A percentile compares a stretch with the other conserved stretches of the same genome.
phyloP scores from a whole-genome alignment of 2,797 vertebrate species.

The Triplophysa yarkandensis region DNA sequence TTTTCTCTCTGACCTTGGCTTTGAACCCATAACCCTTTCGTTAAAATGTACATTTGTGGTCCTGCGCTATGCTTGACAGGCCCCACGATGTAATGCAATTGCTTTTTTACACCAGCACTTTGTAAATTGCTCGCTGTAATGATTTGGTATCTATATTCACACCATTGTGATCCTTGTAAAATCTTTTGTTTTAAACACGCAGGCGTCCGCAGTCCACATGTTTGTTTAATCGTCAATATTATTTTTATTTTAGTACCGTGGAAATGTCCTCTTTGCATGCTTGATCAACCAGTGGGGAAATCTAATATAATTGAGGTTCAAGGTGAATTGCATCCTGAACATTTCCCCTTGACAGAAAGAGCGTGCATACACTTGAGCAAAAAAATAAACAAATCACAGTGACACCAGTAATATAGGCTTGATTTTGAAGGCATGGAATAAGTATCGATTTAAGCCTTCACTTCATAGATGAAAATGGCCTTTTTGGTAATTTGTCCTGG shows the following conservation, averaged over 20 bases:
- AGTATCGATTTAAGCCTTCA: slow-evolving; percentile 83
- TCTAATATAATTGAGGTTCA: slow-evolving; percentile 89
- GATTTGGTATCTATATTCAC: slow-evolving; percentile 77
- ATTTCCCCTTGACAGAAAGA: slow-evolving; percentile 62
- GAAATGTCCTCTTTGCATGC: slow-evolving; percentile 94
- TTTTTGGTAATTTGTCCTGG: slow-evolving; percentile 92
- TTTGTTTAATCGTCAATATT: slow-evolving; percentile 85
- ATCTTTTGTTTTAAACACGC: slow-evolving; percentile 69
- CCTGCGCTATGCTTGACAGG: slow-evolving; percentile 69
- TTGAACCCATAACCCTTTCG: slow-evolving; percentile 71
- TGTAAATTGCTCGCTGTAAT: slow-evolving; percentile 76
- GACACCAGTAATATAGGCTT: slow-evolving; percentile 83
- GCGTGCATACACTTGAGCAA: slow-evolving; percentile 71
- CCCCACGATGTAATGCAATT: slow-evolving; percentile 75
- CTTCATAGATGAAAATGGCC: slow-evolving; percentile 85
- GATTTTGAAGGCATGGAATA: slow-evolving; percentile 86
- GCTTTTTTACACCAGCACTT: slow-evolving; percentile 72
- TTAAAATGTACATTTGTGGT: slow-evolving; percentile 73
- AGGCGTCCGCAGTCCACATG: slow-evolving; percentile 73
- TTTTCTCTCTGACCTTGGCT: slow-evolving; percentile 74
- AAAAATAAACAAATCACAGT: slow-evolving; percentile 83
- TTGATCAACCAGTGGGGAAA: slow-evolving; percentile 98
- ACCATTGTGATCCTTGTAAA: slow-evolving; percentile 71
- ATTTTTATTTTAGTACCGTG: slow-evolving; percentile 84
- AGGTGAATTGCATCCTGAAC: slow-evolving; percentile 87